These are phyloP conservation scores for Nixonia krombeini DNA, from an alignment of 1,140 invertebrate species.

Conservation along the genomic window DNA sequence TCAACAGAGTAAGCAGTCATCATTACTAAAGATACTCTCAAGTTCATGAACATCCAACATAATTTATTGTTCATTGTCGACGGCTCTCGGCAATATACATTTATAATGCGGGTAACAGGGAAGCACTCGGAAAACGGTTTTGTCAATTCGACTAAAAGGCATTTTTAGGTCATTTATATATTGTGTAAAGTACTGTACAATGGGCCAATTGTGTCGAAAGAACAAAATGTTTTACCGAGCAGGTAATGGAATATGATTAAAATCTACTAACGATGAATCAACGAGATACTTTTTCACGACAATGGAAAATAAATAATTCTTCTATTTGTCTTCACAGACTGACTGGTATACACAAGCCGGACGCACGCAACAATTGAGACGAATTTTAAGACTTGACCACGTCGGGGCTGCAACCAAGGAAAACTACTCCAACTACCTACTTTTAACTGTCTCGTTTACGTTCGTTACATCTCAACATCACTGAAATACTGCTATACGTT, in stretches of 20 bases:
- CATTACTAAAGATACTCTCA: background rate
- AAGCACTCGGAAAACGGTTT: background rate
- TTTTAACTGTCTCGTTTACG: slow-evolving; percentile 68
- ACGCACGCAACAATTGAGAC: slow-evolving; percentile 73
- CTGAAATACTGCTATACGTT: slow-evolving; percentile 64
- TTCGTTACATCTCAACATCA: slow-evolving; percentile 68
- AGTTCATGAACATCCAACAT: background rate
- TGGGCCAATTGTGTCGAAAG: background rate
- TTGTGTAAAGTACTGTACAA: too few species aligned
- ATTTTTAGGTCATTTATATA: too few species aligned
- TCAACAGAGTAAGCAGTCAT: slow-evolving; percentile 8
- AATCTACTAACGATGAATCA: slow-evolving; percentile 17
- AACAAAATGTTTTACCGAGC: slow-evolving; percentile 6
- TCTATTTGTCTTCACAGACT: slow-evolving; percentile 73
- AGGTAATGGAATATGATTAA: slow-evolving; percentile 23
- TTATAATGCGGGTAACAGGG: background rate
- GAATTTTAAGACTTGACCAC: slow-evolving; percentile 73
- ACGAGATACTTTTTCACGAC: slow-evolving; percentile 33
- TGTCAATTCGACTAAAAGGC: background rate
- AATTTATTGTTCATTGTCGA: slow-evolving; percentile 19
- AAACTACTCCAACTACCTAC: slow-evolving; percentile 67
- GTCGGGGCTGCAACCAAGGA: slow-evolving; percentile 71
- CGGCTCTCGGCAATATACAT: slow-evolving; percentile 1
- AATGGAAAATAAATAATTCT: slow-evolving; percentile 65
- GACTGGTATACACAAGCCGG: slow-evolving; percentile 72